Evolutionary conservation across 2,113 vertebrate genomes (phyloP), one percentile per base, ranked within the genome.

Genomic region (Embiotoca jacksoni): DNA sequence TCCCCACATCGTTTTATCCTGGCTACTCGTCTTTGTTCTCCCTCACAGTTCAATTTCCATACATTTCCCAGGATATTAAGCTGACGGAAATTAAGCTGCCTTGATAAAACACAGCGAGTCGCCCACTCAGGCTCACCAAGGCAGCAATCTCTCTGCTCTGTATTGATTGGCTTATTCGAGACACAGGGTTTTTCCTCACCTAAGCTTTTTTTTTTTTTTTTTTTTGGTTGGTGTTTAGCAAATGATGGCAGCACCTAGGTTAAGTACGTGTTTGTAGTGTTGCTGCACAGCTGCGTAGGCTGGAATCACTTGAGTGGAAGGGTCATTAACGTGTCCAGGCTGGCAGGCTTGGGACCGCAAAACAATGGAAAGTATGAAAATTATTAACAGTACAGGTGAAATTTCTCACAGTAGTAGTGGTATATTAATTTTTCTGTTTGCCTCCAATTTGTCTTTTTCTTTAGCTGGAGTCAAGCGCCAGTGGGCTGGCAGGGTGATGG

Each of bases 41-140:
- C 74, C 76, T 81, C 56, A 35, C 86, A 79, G 80, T 90, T 90
- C 81, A 92, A 90, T 93, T 93, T 89, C 88, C 90, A 90, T 92
- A 88, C 87, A 83, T 91, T 92, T 88, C 85, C 82, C 87, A 84
- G 84, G 91, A 91, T 90, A 90, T 89, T 86, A 91, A 89, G 78
- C 83, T 44, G 87, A 85, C 72, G 71, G 89, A 92, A 92, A 92
- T 92, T 79, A 92, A 92, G 88, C 88, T 13, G 88, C 86, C 87
- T 84, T 84, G 90, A 92, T 92, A 89, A 89, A 92, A 86, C 37
- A 57, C 85, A 78, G 86, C 72, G 30, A 82, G 81, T 72, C 75
- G 73, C 87, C 91, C 88, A 82, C 88, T 87, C 78, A 55, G 64
- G 46, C 84, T 84, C 81, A 58, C 72, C 36, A 37, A 72, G 83